A percentile compares a stretch with the other conserved stretches of the same genome.
Evolutionary conservation across 1,140 invertebrate species (phyloP).

Genomic region (Armadillidium nasatum): DNA sequence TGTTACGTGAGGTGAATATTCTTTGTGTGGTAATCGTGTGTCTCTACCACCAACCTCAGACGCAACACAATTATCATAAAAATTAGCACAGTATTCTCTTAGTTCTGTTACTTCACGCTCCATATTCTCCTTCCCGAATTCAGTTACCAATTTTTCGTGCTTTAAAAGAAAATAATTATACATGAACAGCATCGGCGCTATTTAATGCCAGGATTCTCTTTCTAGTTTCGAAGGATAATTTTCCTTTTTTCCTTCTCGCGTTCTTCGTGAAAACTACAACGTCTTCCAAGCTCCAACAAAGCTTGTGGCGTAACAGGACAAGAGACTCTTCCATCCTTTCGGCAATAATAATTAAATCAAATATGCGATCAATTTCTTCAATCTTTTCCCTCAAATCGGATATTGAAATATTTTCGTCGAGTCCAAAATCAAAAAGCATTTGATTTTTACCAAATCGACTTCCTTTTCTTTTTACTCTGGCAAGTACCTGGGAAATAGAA

Average conservation of each 20-base stretch:
- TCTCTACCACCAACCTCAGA: slow-evolving; percentile 1
- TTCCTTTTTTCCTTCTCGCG: slow-evolving; percentile 28
- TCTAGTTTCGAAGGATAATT: neutral
- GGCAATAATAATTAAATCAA: neutral
- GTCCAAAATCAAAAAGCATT: slow-evolving; percentile 48
- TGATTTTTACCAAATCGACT: slow-evolving; percentile 45
- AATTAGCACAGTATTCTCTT: slow-evolving; percentile 19
- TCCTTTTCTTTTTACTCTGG: neutral
- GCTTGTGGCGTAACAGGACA: neutral
- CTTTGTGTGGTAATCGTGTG: neutral
- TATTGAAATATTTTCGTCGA: slow-evolving; percentile 8
- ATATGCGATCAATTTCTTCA: neutral
- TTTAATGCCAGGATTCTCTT: slow-evolving; percentile 15
- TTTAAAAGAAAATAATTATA: slow-evolving; percentile 34
- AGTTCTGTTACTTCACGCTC: slow-evolving; percentile 27
- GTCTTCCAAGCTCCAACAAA: slow-evolving; percentile 33
- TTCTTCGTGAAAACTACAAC: slow-evolving; percentile 20
- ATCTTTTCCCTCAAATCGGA: slow-evolving; percentile 16
- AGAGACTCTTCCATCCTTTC: neutral
- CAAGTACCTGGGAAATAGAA: neutral
- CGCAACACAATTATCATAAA: slow-evolving; percentile 18
- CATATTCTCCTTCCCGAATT: slow-evolving; percentile 34
- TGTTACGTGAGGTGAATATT: slow-evolving; percentile 19
- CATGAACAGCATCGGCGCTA: slow-evolving; percentile 31
- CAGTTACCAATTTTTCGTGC: slow-evolving; percentile 29